These are phyloP conservation scores for Microplitis demolitor DNA, from an alignment of 1,140 invertebrate species.

Conservation along the genomic window DNA sequence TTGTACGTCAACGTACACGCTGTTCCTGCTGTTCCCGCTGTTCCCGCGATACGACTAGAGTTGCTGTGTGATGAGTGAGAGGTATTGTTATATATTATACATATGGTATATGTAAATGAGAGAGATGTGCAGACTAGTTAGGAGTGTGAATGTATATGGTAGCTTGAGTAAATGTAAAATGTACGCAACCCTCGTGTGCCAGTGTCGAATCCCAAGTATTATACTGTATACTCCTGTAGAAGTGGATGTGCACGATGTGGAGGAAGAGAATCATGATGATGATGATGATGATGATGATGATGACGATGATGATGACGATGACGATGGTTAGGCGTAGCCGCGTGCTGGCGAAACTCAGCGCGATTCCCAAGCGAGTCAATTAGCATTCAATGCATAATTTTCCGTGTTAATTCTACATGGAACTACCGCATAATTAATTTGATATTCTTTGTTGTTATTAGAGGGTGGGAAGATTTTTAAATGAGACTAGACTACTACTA, in stretches of 20 bases:
- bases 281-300: neutral
- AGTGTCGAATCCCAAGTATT: neutral
- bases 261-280: no score
- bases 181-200: constrained; percentile 3
- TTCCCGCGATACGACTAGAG: neutral
- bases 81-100: neutral
- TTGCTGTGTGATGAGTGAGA: constrained; percentile 1
- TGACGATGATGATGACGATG: neutral
- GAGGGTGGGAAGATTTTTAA: neutral
- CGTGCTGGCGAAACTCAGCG: constrained; percentile 1
- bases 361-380: constrained; percentile 26
- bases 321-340: neutral
- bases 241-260: neutral
- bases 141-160: no score
- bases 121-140: no score
- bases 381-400: constrained; percentile 31
- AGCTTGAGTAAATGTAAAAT: neutral
- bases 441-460: constrained; percentile 8
- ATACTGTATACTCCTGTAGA: neutral
- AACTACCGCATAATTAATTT: constrained; percentile 26
- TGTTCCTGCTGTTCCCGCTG: neutral
- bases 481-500: no score
- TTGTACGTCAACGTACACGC: constrained; percentile 19
- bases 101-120: neutral
- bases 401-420: constrained; percentile 23